Conservation (phyloP, 1,140 invertebrate genomes). For the Ceratina calcarata region DNA sequence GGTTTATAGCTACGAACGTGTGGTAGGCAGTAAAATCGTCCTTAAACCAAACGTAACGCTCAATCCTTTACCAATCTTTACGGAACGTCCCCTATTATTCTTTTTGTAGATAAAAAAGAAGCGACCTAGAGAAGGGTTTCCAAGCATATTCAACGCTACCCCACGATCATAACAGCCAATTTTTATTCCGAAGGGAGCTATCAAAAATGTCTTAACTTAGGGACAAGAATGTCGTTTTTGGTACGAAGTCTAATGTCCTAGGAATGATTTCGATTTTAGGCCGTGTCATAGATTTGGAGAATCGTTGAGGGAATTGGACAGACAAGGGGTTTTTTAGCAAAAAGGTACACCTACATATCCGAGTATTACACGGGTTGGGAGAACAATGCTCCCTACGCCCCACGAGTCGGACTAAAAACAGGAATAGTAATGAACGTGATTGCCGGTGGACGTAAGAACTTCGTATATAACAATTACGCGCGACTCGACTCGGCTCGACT, state of each 20-base stretch:
- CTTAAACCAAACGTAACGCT: slow-evolving; percentile 27
- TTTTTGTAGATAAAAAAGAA: no score
- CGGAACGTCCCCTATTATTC: slow-evolving; percentile 14
- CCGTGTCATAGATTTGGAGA: no score
- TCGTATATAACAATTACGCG: slow-evolving; percentile 58
- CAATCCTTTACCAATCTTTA: slow-evolving; percentile 11
- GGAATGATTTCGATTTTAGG: no score
- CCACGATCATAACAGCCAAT: no score
- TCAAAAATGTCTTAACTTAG: no score
- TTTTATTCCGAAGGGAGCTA: no score
- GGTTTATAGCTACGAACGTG: slow-evolving; percentile 22
- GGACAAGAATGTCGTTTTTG: no score
- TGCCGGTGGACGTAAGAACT: slow-evolving; percentile 37
- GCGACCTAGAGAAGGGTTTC: no score
- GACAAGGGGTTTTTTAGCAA: no score
- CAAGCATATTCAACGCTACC: no score
- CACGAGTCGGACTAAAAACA: slow-evolving; percentile 34
- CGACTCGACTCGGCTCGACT: slow-evolving; percentile 16
- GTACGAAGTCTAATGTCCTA: no score
- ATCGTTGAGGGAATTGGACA: no score
- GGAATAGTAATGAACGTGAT: slow-evolving; percentile 58
- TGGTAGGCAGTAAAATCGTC: slow-evolving; percentile 35
- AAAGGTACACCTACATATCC: slow-evolving; percentile 27
- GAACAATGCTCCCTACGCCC: slow-evolving; percentile 39
- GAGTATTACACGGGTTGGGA: slow-evolving; percentile 28